A percentile compares a stretch with the other conserved stretches of the same genome.
Evolutionary conservation across 1,140 invertebrate genomes (phyloP).

Genomic region (Formica selysi): DNA sequence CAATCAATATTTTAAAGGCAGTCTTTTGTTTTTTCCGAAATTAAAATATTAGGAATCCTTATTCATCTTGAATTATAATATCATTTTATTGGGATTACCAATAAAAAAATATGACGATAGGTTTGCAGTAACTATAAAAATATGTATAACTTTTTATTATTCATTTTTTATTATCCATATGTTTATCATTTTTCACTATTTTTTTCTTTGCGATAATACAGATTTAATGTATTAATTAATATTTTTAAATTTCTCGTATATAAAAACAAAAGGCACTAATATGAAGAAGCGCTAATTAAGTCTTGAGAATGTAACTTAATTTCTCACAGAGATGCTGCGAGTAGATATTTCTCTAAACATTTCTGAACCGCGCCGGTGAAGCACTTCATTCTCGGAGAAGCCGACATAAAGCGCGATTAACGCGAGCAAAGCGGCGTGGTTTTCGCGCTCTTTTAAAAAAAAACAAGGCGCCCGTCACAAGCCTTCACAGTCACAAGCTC

Average conservation of each 20-base stretch:
- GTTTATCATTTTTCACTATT: too few relatives aligned
- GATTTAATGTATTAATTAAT: neutral
- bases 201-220: too few relatives aligned
- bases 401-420: constrained; percentile 31
- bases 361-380: neutral
- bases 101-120: too few relatives aligned
- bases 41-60: too few relatives aligned
- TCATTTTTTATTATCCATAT: too few relatives aligned
- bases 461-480: neutral
- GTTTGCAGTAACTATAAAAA: too few relatives aligned
- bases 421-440: neutral
- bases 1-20: too few relatives aligned
- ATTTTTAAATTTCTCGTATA: neutral
- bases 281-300: neutral
- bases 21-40: too few relatives aligned
- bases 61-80: too few relatives aligned
- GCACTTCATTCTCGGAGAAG: neutral
- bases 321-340: neutral
- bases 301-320: neutral
- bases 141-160: too few relatives aligned
- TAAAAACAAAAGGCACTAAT: neutral
- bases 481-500: neutral
- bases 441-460: constrained; percentile 22
- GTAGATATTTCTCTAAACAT: neutral
- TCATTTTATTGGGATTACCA: too few relatives aligned